phyloP scores from a whole-genome alignment of 1,140 invertebrate genomes.

The Caenorhabditis briggsae region DNA sequence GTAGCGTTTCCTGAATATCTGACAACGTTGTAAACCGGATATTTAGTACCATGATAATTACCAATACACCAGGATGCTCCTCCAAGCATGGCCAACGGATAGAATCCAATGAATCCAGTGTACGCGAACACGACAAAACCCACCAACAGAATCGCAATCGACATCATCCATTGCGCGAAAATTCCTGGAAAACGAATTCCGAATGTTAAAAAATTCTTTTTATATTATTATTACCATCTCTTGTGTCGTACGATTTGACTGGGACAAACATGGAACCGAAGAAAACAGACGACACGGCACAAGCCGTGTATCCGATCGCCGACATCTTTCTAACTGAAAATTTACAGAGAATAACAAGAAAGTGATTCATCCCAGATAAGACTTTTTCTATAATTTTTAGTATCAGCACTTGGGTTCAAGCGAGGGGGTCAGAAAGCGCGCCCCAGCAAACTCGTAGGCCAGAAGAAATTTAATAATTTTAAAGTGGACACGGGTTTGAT shows the following conservation, averaged over 20 bases:
- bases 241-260: slow-evolving; percentile 63
- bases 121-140: slow-evolving; percentile 65
- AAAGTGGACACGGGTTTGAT: too few species aligned
- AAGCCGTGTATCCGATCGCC: slow-evolving; percentile 64
- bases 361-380: too few species aligned
- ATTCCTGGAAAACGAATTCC: slow-evolving; percentile 35
- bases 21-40: too few species aligned
- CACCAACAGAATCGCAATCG: slow-evolving; percentile 65
- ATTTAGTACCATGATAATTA: neutral
- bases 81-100: slow-evolving; percentile 69
- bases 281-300: slow-evolving; percentile 66
- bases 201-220: neutral
- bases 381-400: too few species aligned
- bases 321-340: slow-evolving; percentile 49
- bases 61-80: slow-evolving; percentile 71
- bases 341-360: neutral
- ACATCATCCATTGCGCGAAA: slow-evolving; percentile 69
- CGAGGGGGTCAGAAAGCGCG: too few species aligned
- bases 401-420: too few species aligned
- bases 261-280: slow-evolving; percentile 70
- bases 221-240: slow-evolving; percentile 61
- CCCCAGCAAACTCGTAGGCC: too few species aligned
- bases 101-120: slow-evolving; percentile 67
- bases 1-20: slow-evolving; percentile 77
- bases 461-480: too few species aligned